Evolutionary conservation across 2,113 vertebrate genomes (phyloP).

Genomic region (Nyctibius bracteatus): DNA sequence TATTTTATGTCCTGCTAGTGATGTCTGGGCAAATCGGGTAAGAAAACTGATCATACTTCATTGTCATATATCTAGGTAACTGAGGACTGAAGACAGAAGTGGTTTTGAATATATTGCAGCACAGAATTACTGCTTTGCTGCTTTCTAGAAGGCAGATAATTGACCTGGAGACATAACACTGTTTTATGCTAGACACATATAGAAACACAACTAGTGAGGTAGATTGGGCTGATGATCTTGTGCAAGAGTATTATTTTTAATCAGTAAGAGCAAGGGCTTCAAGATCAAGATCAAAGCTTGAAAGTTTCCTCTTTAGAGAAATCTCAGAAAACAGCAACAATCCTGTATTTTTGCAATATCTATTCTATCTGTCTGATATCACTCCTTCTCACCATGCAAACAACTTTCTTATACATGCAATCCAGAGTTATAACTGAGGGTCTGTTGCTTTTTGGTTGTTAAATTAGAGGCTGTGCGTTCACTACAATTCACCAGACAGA

Average conservation of each 20-base stretch:
- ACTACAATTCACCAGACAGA: background rate
- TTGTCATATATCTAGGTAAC: background rate
- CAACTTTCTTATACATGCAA: background rate
- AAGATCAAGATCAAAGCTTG: background rate
- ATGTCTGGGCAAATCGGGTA: background rate
- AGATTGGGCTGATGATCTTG: background rate
- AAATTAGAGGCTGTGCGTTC: background rate
- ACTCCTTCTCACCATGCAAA: background rate
- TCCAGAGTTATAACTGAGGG: background rate
- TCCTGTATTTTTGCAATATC: background rate
- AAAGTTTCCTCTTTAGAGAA: background rate
- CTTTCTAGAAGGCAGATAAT: background rate
- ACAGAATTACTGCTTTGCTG: background rate
- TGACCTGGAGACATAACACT: background rate
- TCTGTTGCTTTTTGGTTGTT: background rate
- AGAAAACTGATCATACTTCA: background rate
- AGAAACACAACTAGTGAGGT: background rate
- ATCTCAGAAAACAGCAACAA: background rate
- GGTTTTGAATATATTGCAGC: background rate
- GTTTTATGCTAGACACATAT: background rate
- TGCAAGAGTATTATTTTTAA: background rate
- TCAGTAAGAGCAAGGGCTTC: background rate
- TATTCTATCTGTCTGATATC: background rate
- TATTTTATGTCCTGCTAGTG: background rate
- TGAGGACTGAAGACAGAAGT: background rate